These are phyloP conservation scores for Dryobates pubescens DNA, from an alignment of 2,797 vertebrate genomes.

Conservation along the genomic window DNA sequence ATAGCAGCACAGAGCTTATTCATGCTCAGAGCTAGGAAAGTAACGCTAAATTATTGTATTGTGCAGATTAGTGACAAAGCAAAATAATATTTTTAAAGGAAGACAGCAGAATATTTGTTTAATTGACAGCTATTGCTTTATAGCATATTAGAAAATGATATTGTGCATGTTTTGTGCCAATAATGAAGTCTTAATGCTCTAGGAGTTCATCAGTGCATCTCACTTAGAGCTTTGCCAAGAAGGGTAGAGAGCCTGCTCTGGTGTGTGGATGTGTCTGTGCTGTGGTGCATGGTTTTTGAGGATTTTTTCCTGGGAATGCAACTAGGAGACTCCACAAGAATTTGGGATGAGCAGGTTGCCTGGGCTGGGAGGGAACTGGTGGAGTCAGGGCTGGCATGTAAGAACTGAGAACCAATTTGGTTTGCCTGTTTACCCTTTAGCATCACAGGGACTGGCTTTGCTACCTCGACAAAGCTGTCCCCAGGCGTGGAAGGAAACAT, in stretches of 20 bases:
- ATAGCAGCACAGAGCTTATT: conserved; percentile 31
- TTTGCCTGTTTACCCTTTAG: not conserved
- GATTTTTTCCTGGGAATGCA: not conserved
- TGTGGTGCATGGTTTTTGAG: not conserved
- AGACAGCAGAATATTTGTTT: conserved; percentile 22
- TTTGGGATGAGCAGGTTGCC: not conserved
- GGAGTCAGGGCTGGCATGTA: not conserved
- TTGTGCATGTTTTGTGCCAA: not conserved
- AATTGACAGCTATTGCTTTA: conserved; percentile 50
- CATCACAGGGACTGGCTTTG: accelerated
- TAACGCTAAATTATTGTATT: not conserved
- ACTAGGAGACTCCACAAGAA: accelerated
- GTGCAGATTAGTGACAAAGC: conserved; percentile 34
- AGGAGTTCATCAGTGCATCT: not conserved
- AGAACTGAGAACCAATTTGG: not conserved
- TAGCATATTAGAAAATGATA: not conserved
- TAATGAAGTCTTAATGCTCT: conserved; percentile 22
- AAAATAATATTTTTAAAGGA: conserved; percentile 31
- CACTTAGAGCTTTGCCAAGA: not conserved
- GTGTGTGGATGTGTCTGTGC: not conserved
- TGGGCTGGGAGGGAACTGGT: not conserved
- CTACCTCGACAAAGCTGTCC: not conserved
- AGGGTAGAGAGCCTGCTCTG: not conserved
- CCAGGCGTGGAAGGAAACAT: not conserved
- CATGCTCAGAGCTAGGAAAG: not conserved